These are phyloP conservation scores for Neotoxoptera formosana DNA, from an alignment of 1,140 invertebrate genomes.

Conservation along the genomic window DNA sequence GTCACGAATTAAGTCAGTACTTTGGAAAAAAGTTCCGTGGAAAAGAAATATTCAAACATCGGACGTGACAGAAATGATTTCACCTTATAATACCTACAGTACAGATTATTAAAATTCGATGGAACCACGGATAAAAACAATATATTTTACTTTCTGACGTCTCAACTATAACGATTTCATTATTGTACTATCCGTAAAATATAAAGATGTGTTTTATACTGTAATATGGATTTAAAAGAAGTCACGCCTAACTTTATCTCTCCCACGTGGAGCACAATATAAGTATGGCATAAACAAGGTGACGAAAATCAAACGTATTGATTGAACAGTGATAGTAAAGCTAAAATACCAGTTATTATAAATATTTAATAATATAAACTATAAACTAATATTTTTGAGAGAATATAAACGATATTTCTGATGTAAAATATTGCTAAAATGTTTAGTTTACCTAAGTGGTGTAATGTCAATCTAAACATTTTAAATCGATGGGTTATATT, in stretches of 20 bases:
- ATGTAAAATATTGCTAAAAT: too few species aligned
- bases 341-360: not conserved
- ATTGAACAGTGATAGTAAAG: not conserved
- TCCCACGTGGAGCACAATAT: not conserved
- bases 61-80: slow-evolving; percentile 50
- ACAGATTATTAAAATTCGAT: slow-evolving; percentile 33
- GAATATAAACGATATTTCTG: too few species aligned
- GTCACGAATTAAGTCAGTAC: slow-evolving; percentile 46
- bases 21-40: not conserved
- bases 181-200: not conserved
- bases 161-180: not conserved
- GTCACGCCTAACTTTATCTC: not conserved
- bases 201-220: not conserved
- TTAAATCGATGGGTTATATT: not conserved
- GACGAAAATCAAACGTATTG: not conserved
- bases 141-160: slow-evolving; percentile 13
- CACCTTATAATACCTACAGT: not conserved
- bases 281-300: not conserved
- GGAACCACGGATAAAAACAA: slow-evolving; percentile 12
- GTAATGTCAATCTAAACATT: not conserved
- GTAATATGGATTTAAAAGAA: not conserved
- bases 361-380: not conserved
- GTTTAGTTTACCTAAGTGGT: too few species aligned
- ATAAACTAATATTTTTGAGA: too few species aligned
- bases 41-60: slow-evolving; percentile 24